Evolutionary conservation across 2,113 vertebrate species (phyloP), one percentile per base, ranked within the genome.

Genomic region (Lampris megalopsis): DNA sequence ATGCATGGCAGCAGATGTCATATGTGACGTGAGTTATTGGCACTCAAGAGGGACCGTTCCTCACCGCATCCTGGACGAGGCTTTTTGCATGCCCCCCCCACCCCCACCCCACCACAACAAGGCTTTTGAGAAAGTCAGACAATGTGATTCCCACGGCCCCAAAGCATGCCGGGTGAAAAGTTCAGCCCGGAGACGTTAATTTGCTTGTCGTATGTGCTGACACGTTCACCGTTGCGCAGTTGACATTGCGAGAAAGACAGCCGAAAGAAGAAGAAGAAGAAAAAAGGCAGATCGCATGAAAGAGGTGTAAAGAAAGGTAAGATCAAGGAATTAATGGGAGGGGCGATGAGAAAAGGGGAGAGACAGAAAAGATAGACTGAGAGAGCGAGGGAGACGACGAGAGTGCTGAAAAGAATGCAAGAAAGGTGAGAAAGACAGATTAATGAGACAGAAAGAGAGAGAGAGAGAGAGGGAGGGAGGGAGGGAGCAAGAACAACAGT

Each of bases 1-100:
- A 92, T 91, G 64, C 37, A 91, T 90, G 80, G 52, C 45, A 35
- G 75, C 53, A 78, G 63, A 70, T 85, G 67, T 80, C 60, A 73
- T 75, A 74, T 81, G 77, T 85, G 76, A 71, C 61, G 24, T 24
- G 24, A 24, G 24, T 24, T 24, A 24, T 24, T 24, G 24, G 24
- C 24, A 24, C 24, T 24, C 24, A 24, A 24, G 49, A 82, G 76
- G 53, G 57, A 77, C 60, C 83, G 64, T 58, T n/a, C 81, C 58
- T 68, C 68, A 59, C 56, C 59, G 72, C 62, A 69, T 62, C 69
- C 38, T 80, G 71, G 58, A 45, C 62, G 64, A 73, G 24, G 36
- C 38, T 56, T 36, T 75, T 63, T 47, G 47, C 45, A 56, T 60
- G 59, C 56, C 59, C 10, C 36, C 45, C 47, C 62, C 35, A 36